phyloP scores from a whole-genome alignment of 2,888 invertebrate species.

The Troides oblongomaculatus region DNA sequence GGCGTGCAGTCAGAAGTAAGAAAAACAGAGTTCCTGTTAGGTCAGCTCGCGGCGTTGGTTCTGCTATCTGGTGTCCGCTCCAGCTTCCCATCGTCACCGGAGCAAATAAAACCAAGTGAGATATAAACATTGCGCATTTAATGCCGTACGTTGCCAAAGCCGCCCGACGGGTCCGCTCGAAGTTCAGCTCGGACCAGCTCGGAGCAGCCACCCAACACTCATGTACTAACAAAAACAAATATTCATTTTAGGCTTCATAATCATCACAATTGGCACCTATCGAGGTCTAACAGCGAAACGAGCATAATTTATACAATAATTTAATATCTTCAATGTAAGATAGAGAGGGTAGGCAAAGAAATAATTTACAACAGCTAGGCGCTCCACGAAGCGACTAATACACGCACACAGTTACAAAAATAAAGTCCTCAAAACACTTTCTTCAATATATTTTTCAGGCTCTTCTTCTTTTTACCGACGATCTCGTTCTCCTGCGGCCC shows the following conservation, averaged over 20 bases:
- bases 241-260: conserved; percentile 64
- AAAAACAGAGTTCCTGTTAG: too few species aligned
- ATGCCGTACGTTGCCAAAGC: conserved; percentile 65
- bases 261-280: conserved; percentile 79
- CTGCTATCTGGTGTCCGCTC: too few species aligned
- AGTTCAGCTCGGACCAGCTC: conserved; percentile 37
- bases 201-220: conserved; percentile 47
- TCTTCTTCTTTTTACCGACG: conserved; percentile 79
- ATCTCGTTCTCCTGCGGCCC: conserved; percentile 56
- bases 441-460: conserved; percentile 87
- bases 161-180: conserved; percentile 58
- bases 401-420: conserved; percentile 35
- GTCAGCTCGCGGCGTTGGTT: too few species aligned
- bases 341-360: conserved; percentile 50
- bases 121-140: conserved; percentile 72
- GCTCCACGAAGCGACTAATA: conserved; percentile 34
- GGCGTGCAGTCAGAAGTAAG: too few species aligned
- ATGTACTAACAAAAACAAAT: conserved; percentile 43
- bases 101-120: conserved; percentile 48
- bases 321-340: conserved; percentile 36
- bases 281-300: conserved; percentile 64
- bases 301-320: conserved; percentile 44
- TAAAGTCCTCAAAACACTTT: conserved; percentile 84
- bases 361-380: conserved; percentile 64
- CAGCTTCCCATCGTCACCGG: too few species aligned